Conservation (phyloP, 2,888 invertebrate species). For the Agrochola macilenta region DNA sequence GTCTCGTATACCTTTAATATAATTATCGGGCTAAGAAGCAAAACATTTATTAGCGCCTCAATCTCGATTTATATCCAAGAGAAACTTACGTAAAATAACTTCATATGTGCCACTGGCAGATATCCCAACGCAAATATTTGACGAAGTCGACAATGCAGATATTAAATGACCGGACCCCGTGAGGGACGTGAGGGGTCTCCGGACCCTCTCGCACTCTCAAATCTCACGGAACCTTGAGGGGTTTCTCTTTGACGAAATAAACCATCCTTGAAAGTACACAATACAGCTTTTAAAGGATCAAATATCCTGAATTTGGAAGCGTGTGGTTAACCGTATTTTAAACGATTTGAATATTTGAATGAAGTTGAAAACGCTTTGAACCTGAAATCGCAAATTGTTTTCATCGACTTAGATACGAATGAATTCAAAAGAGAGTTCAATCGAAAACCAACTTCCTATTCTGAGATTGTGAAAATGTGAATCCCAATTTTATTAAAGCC, state of each 20-base stretch:
- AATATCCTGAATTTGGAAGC: constrained; percentile 67
- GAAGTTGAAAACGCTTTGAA: constrained; percentile 5
- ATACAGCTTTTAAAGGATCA: constrained; percentile 74
- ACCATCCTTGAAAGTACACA: constrained; percentile 73
- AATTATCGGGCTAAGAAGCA: constrained; percentile 41
- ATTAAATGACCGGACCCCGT: constrained; percentile 61
- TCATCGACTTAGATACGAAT: not conserved
- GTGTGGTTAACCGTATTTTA: constrained; percentile 2
- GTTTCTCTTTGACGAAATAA: constrained; percentile 77
- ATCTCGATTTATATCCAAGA: constrained; percentile 38
- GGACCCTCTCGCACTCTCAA: constrained; percentile 58
- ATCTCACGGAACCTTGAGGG: constrained; percentile 70
- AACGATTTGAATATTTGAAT: constrained; percentile 3
- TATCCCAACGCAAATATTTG: constrained; percentile 81
- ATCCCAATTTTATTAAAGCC: not conserved
- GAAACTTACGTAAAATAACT: constrained; percentile 64
- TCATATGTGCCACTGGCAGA: constrained; percentile 70
- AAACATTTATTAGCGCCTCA: constrained; percentile 26
- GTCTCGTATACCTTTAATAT: constrained; percentile 34
- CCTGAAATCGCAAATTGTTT: not conserved
- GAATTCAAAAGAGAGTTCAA: not conserved
- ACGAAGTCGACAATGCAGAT: constrained; percentile 72
- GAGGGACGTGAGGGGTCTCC: constrained; percentile 23
- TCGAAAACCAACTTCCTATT: not conserved
- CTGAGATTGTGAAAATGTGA: not conserved